Percentiles rank a stretch among this genome's conserved stretches.
Conservation (phyloP, 2,888 invertebrate species). For the Leptopilina syphax region DNA sequence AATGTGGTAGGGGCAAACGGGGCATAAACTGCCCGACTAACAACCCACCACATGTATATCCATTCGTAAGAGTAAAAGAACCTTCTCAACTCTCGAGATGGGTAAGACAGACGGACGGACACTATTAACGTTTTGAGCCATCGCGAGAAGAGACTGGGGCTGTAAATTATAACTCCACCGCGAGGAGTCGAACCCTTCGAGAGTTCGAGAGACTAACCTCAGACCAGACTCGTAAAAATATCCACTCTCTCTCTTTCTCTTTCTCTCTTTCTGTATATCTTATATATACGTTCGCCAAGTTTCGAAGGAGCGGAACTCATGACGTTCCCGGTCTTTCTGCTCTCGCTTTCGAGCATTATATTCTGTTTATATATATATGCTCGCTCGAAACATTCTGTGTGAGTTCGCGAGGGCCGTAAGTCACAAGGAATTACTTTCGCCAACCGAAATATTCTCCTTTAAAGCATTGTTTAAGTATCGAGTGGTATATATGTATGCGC, state of each 20-base stretch:
- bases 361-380: conserved; percentile 37
- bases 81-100: conserved; percentile 34
- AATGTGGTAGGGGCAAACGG: conserved; percentile 61
- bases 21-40: conserved; percentile 74
- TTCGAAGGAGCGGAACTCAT: conserved; percentile 49
- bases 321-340: conserved; percentile 46
- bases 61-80: conserved; percentile 61
- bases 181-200: conserved; percentile 70
- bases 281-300: too few relatives aligned
- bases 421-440: conserved; percentile 60
- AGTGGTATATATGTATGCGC: too few relatives aligned
- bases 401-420: conserved; percentile 63
- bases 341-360: conserved; percentile 63
- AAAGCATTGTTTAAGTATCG: not conserved
- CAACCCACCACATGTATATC: conserved; percentile 74
- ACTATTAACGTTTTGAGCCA: conserved; percentile 62
- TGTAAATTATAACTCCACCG: conserved; percentile 72
- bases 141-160: conserved; percentile 57
- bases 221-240: conserved; percentile 73
- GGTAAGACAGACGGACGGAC: conserved; percentile 55
- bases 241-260: conserved; percentile 57
- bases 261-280: conserved; percentile 55
- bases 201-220: conserved; percentile 71
- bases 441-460: not conserved
- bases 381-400: conserved; percentile 57